Percentiles rank a stretch among this genome's conserved stretches.
Conservation (phyloP, 2,888 invertebrate species). For the Tetranychus truncatus region DNA sequence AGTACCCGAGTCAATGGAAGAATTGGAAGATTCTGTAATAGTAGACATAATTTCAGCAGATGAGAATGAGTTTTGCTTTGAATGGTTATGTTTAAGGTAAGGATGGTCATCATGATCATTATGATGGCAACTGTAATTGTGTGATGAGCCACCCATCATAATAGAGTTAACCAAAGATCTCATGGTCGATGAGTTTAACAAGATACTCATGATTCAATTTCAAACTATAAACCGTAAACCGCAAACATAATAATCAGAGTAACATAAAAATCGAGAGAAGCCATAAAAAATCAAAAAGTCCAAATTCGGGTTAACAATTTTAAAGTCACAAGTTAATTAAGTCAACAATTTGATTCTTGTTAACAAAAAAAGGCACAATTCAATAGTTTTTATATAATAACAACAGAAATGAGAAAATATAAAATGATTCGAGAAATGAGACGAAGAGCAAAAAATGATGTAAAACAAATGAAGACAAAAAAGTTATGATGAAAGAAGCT, state of each 20-base stretch:
- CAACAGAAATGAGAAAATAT: no score
- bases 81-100: neutral
- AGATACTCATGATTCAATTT: neutral
- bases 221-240: neutral
- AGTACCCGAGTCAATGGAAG: constrained; percentile 6
- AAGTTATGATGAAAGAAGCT: no score
- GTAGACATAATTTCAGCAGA: constrained; percentile 2
- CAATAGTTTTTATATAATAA: no score
- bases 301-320: no score
- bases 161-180: neutral
- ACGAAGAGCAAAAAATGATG: no score
- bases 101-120: neutral
- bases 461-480: no score
- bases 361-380: no score
- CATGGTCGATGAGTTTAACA: neutral
- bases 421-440: no score
- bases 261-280: neutral
- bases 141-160: neutral
- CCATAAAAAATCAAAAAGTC: no score
- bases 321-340: no score
- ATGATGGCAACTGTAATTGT: neutral
- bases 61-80: neutral
- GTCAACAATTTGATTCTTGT: no score
- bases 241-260: neutral
- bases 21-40: constrained; percentile 7